phyloP scores from a whole-genome alignment of 2,797 vertebrate genomes.

The Lerista edwardsae region DNA sequence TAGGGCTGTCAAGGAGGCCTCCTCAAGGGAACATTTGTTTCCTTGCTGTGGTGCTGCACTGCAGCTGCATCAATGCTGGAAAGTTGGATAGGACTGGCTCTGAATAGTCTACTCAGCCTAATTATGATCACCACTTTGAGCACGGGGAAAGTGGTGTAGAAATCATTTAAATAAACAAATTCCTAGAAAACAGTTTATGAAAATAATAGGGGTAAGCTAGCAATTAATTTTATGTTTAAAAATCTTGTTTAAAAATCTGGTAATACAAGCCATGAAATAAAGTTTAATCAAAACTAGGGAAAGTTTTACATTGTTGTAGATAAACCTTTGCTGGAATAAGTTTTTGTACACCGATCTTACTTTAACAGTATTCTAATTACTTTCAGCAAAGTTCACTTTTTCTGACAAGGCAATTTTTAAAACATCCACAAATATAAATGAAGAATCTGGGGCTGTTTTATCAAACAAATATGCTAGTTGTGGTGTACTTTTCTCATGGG shows the following conservation, averaged over 20 bases:
- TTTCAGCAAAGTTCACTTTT: conserved; percentile 61
- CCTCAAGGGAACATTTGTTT: no score
- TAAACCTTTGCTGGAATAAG: conserved; percentile 39
- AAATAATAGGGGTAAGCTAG: neutral
- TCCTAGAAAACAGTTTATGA: neutral
- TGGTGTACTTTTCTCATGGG: conserved; percentile 48
- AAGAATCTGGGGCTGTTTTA: conserved; percentile 49
- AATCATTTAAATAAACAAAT: no score
- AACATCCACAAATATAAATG: conserved; percentile 49
- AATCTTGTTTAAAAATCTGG: neutral
- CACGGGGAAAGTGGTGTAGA: no score
- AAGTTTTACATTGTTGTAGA: conserved; percentile 32
- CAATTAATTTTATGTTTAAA: neutral
- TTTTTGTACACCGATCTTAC: conserved; percentile 45
- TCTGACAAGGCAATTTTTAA: conserved; percentile 55
- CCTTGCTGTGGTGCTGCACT: no score
- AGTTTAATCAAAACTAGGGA: conserved; percentile 38
- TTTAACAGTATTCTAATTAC: conserved; percentile 59
- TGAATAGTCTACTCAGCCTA: neutral
- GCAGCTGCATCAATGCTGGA: no score
- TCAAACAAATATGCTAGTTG: conserved; percentile 42
- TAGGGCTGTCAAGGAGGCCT: no score
- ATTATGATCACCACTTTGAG: neutral
- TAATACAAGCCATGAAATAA: neutral
- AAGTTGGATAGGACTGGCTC: no score